Evolutionary conservation across 1,140 invertebrate genomes (phyloP).

Genomic region (Aleiodes sp.): DNA sequence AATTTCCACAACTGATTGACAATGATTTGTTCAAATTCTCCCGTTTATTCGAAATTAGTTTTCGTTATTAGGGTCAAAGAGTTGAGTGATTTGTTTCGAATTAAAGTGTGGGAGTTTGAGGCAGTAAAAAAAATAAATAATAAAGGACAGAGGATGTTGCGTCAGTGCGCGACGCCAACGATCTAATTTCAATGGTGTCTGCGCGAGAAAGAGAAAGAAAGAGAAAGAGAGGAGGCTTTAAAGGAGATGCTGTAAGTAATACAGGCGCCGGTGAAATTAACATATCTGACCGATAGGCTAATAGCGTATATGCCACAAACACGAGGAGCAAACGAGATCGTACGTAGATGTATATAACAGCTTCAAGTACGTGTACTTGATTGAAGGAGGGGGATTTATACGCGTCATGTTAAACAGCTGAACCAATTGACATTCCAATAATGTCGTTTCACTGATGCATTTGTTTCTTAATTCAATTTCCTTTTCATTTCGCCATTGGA

Average conservation of each 20-base stretch:
- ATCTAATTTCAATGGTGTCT: constrained; percentile 18
- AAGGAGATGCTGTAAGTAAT: constrained; percentile 7
- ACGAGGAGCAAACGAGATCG: constrained; percentile 11
- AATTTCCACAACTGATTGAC: too few relatives aligned
- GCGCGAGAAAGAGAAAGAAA: not conserved
- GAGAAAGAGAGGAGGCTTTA: not conserved
- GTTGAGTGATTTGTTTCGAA: not conserved
- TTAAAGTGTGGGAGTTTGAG: not conserved
- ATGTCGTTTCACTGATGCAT: not conserved
- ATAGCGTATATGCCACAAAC: not conserved
- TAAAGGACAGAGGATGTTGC: not conserved
- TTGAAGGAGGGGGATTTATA: not conserved
- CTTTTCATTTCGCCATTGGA: not conserved
- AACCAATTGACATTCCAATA: not conserved
- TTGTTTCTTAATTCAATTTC: constrained; percentile 6
- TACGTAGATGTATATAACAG: not conserved
- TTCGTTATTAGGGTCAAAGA: too few relatives aligned
- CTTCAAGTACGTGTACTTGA: constrained; percentile 30
- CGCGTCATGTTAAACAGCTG: not conserved
- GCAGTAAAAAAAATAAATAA: not conserved
- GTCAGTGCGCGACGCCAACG: constrained; percentile 12
- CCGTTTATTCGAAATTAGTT: too few relatives aligned
- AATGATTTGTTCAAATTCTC: too few relatives aligned
- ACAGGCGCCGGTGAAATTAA: constrained; percentile 8
- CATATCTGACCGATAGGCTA: constrained; percentile 3